phyloP scores from a whole-genome alignment of 2,113 vertebrate species.

The Ursus arctos region DNA sequence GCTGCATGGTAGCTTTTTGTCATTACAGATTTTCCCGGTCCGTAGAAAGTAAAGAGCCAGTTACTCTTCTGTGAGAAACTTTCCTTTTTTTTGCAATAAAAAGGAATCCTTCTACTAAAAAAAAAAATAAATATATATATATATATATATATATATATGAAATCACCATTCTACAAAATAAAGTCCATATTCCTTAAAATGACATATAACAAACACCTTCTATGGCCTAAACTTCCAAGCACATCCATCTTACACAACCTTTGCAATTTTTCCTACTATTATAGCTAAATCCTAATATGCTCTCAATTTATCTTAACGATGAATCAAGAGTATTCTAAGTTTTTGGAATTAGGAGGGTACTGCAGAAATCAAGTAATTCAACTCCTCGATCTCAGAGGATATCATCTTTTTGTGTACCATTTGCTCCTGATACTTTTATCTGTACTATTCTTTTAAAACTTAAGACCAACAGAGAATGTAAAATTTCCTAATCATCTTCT shows the following conservation, averaged over 20 bases:
- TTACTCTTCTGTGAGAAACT: neutral
- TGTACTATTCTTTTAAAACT: neutral
- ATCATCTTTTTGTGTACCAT: neutral
- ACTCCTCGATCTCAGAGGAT: neutral
- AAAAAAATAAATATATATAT: neutral
- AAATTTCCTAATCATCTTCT: neutral
- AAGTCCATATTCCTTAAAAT: conserved; percentile 16
- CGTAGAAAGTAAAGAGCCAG: neutral
- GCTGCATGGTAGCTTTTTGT: neutral
- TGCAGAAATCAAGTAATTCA: neutral
- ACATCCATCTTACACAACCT: neutral
- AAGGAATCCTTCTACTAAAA: neutral
- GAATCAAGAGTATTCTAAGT: neutral
- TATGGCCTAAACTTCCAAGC: neutral
- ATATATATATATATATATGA: neutral
- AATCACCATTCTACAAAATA: neutral
- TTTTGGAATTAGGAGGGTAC: neutral
- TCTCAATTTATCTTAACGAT: neutral
- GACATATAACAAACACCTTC: neutral
- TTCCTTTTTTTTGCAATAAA: neutral
- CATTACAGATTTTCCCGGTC: neutral
- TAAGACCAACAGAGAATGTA: neutral
- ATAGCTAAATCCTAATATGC: neutral
- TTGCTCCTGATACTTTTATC: neutral
- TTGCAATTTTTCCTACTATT: neutral